These are phyloP conservation scores for Phrixothrix hirtus DNA, from an alignment of 2,888 invertebrate genomes.

Conservation along the genomic window DNA sequence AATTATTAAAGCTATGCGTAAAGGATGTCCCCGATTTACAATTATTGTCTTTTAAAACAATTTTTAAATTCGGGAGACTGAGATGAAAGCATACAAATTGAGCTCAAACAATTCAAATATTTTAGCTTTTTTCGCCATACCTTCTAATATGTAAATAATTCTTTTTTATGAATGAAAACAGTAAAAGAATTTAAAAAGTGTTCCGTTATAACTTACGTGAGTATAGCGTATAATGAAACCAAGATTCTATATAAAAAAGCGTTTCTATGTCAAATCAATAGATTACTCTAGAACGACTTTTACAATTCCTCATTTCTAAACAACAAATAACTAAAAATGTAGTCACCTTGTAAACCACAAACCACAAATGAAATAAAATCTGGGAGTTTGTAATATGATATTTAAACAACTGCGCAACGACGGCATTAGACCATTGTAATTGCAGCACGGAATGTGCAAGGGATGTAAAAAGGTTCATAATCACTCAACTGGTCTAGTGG, in stretches of 20 bases:
- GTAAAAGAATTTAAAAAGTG: not conserved
- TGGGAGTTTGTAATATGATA: conserved; percentile 41
- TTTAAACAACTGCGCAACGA: conserved; percentile 42
- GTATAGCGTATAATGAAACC: too few relatives aligned
- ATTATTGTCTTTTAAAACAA: too few relatives aligned
- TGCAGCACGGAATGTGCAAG: conserved; percentile 34
- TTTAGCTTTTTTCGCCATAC: too few relatives aligned
- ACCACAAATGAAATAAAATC: conserved; percentile 48
- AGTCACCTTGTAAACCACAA: conserved; percentile 46
- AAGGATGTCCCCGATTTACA: too few relatives aligned
- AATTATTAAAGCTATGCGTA: too few relatives aligned
- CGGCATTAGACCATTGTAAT: conserved; percentile 42
- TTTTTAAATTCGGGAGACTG: too few relatives aligned
- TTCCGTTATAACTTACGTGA: not conserved
- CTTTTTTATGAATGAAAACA: too few relatives aligned
- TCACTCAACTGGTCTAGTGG: conserved; percentile 39
- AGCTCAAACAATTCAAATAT: not conserved
- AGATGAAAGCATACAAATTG: not conserved
- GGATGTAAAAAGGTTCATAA: conserved; percentile 35
- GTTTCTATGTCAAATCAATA: not conserved
- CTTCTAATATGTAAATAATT: too few relatives aligned
- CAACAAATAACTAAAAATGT: conserved; percentile 31
- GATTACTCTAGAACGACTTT: not conserved
- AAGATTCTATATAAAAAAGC: too few relatives aligned
- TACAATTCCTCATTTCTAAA: conserved; percentile 18